Base-by-base conservation (phyloP, 1,140 invertebrate species). In the Panulirus ornatus region DNA sequence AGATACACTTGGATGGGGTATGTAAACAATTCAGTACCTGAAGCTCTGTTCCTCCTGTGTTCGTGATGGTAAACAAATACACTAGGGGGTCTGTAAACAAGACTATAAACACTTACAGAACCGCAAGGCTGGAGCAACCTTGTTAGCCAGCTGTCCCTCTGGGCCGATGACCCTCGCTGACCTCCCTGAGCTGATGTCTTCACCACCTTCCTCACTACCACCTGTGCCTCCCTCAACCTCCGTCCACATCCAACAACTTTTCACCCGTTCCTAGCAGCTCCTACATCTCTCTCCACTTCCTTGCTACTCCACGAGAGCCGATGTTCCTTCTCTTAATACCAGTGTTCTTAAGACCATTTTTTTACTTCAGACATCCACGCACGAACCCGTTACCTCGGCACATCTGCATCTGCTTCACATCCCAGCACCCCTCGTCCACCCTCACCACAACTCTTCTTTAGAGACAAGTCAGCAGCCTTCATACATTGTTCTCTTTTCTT, bases 161-260 rank as follows among this genome's bases (percentile, higher is more conserved):
- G 11, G 36, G 82, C 47, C 30, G 22, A 36, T 63, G 54, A 66
- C 11, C 34, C 38, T 40, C 54, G 8, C 30, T 19, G 11, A 38
- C 16, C 38, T n/a, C 16, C 34, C 82, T n/a, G n/a, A 27, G 58
- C 22, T 66, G 58, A 70, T 84, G 82, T 84, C 58, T 84, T 84
- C 58, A 84, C 36, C 58, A 2, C 76, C 76, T 51, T 27, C 63
- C 58, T 70, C 58, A 5, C 44, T 30, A 22, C 58, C 44, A 16
- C 44, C 82, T 58, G 38, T 51, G 11, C 75, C 22, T 34, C 30
- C 30, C 71, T n/a, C n/a, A n/a, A n/a, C 36, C 36, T 73, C 70
- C 19, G 14, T 14, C 27, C 70, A 3, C 16, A 22, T 22, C 51
- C n/a, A 1, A 9, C 2, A 3, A 14, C 70, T 0, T n/a, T 73